Percentiles rank a stretch among this genome's conserved stretches.
These are phyloP conservation scores for Condylura cristata DNA, from an alignment of 2,113 vertebrate genomes.

Conservation along the genomic window DNA sequence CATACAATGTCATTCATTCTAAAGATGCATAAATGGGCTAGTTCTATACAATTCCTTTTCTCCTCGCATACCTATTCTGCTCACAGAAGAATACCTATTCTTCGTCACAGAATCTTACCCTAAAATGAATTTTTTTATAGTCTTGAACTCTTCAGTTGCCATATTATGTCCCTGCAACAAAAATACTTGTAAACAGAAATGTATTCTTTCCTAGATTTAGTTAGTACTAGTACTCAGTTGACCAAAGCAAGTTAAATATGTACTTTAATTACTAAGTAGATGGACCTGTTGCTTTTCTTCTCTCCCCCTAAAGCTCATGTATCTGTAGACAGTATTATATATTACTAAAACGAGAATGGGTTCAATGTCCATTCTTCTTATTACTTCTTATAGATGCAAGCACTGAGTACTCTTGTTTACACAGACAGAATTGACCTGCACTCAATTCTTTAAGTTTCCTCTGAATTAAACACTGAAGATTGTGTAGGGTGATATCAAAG, in stretches of 20 bases:
- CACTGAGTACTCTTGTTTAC: neutral
- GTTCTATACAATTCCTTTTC: neutral
- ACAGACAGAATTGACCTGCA: neutral
- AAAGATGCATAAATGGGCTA: neutral
- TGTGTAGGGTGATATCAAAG: neutral
- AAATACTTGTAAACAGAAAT: neutral
- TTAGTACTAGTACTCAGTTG: neutral
- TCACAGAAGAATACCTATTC: no score
- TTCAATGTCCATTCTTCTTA: neutral
- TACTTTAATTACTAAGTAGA: neutral
- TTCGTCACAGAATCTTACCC: neutral
- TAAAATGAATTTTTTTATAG: neutral
- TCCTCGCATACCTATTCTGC: neutral
- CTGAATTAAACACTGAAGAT: neutral
- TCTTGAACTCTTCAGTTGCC: neutral
- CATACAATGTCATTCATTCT: neutral
- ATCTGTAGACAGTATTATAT: neutral
- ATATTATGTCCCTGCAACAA: neutral
- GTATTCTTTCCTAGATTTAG: neutral
- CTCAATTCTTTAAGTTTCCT: neutral
- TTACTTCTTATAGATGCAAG: neutral
- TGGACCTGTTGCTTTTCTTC: neutral
- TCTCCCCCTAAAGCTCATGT: neutral
- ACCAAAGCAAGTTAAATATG: neutral
- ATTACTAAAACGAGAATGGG: neutral